Evolutionary conservation across 2,113 vertebrate genomes (phyloP).

Genomic region (Crotalus horridus): DNA sequence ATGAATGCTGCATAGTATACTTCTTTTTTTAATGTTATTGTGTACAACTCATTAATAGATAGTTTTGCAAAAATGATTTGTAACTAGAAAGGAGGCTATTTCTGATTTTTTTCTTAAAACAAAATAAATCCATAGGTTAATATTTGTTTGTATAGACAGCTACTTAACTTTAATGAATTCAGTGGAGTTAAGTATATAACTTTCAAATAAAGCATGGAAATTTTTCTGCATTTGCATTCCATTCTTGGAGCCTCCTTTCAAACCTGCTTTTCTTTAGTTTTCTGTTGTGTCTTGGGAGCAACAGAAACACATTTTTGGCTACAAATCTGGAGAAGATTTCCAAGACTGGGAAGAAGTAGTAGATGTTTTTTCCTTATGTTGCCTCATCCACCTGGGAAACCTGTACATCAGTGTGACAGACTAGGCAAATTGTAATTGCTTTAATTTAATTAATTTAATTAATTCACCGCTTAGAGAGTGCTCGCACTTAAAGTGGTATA

Average conservation of each 20-base stretch:
- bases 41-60: background rate
- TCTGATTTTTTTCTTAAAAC: background rate
- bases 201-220: background rate
- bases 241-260: background rate
- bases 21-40: background rate
- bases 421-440: background rate
- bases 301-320: background rate
- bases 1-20: background rate
- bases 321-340: background rate
- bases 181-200: background rate
- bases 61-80: background rate
- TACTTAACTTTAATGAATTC: background rate
- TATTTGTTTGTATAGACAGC: background rate
- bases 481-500: no score
- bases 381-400: background rate
- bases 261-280: background rate
- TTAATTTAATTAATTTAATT: background rate
- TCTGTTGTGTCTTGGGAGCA: background rate
- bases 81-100: background rate
- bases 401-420: background rate
- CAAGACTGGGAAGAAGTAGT: background rate
- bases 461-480: no score
- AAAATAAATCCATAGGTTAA: background rate
- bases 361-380: background rate
- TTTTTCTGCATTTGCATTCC: background rate